phyloP scores from a whole-genome alignment of 1,140 invertebrate genomes.

The Drosophila elegans region DNA sequence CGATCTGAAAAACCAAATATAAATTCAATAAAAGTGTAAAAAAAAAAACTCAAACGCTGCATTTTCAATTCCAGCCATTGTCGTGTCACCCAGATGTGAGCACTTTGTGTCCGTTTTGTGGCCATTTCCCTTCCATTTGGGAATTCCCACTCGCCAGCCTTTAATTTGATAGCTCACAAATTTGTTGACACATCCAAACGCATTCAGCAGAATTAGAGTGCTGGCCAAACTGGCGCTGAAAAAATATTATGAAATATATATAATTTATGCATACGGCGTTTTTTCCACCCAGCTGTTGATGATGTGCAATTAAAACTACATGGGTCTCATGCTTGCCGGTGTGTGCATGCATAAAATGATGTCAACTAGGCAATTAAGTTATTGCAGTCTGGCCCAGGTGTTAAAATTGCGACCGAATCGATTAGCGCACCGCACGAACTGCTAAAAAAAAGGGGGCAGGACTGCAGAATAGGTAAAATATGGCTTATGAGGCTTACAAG shows the following conservation, averaged over 20 bases:
- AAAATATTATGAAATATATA: constrained; percentile 30
- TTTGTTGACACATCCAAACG: constrained; percentile 33
- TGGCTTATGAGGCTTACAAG: neutral
- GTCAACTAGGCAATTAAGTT: constrained; percentile 54
- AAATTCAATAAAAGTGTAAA: constrained; percentile 64
- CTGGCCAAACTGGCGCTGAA: neutral
- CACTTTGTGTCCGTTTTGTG: constrained; percentile 1
- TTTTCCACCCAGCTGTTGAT: constrained; percentile 27
- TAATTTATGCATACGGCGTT: constrained; percentile 40
- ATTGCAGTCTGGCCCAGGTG: constrained; percentile 26
- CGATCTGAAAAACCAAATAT: constrained; percentile 46
- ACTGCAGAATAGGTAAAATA: neutral
- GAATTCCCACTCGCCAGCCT: constrained; percentile 12
- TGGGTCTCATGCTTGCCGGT: constrained; percentile 9
- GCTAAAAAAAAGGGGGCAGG: neutral
- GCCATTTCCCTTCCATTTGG: constrained; percentile 19
- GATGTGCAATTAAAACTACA: constrained; percentile 51
- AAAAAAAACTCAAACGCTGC: constrained; percentile 41
- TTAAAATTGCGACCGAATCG: constrained; percentile 21
- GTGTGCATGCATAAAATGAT: constrained; percentile 37
- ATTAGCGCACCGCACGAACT: constrained; percentile 4
- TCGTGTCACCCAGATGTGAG: neutral
- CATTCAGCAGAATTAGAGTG: constrained; percentile 23
- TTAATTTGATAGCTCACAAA: constrained; percentile 35
- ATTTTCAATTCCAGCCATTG: constrained; percentile 22